Evolutionary conservation across 2,797 vertebrate species (phyloP), one percentile per base, ranked within the genome.

Genomic region (Threskiornis aethiopicus): DNA sequence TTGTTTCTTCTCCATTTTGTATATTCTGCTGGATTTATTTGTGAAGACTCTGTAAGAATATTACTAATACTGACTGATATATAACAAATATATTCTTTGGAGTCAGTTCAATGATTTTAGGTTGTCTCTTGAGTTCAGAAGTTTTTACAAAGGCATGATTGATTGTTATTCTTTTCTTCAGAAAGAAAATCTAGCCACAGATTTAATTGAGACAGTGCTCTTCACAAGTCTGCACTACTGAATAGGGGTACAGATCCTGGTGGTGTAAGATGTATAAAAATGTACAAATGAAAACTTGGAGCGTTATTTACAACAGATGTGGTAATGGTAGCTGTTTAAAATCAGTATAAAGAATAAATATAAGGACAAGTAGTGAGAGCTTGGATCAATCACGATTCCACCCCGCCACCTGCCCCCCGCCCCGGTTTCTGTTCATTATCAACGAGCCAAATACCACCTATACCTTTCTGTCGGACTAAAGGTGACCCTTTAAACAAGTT

Each of bases 401-500:
- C 11, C 6, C 13, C 7, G 4, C 4, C 5, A 4, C 25, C 25
- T 5, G 10, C 28, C 28, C 4, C 8, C 3, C 11, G 14, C 6
- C n/a, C 18, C 25, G 26, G 35, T 25, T 92, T 84, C 29, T 81
- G 47, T 84, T 94, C 64, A 70, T 91, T 78, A 91, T 71, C 75
- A 77, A 31, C 44, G 46, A 76, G 78, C 9, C 61, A 87, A 89
- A 86, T 73, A 62, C 65, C 47, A 79, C 19, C 15, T 28, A 47
- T 33, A 54, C 64, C 78, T 83, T 95, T 89, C 44, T 87, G 57
- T 62, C 24, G 52, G 84, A 89, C 72, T 84, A 96, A 96, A 97
- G 96, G 93, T 97, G 96, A 98, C 97, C 94, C 87, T 73, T 87
- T 75, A 90, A 94, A 84, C 37, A 95, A 73, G 87, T 10, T 84